Conservation (phyloP, 2,888 invertebrate genomes). For the Polia nebulosa region DNA sequence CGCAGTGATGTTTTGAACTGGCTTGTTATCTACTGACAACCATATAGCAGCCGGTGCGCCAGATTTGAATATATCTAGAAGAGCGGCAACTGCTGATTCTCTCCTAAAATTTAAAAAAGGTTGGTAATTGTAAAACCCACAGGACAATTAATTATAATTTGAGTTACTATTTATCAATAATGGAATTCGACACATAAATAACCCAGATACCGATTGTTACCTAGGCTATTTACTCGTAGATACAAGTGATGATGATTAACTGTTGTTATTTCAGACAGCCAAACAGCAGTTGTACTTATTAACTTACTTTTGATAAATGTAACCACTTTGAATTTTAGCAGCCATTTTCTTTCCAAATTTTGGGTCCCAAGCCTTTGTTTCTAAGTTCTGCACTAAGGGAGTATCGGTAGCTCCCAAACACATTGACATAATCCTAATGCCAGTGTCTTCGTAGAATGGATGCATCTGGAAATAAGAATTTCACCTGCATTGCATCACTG, state of each 20-base stretch:
- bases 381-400: constrained; percentile 66
- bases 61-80: constrained; percentile 63
- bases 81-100: constrained; percentile 65
- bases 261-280: too few species aligned
- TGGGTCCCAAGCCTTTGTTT: constrained; percentile 56
- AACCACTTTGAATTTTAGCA: not conserved
- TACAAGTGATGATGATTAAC: too few species aligned
- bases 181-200: too few species aligned
- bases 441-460: constrained; percentile 68
- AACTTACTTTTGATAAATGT: constrained; percentile 63
- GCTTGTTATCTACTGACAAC: constrained; percentile 63
- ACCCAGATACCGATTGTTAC: too few species aligned
- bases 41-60: constrained; percentile 69
- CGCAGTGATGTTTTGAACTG: constrained; percentile 67
- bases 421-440: constrained; percentile 70
- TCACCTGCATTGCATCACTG: not conserved
- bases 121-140: too few species aligned
- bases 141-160: too few species aligned
- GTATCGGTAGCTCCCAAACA: constrained; percentile 75
- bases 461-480: constrained; percentile 62
- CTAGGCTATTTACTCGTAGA: too few species aligned
- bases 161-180: too few species aligned
- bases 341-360: constrained; percentile 45
- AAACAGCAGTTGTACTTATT: not conserved
- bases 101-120: constrained; percentile 59